phyloP scores from a whole-genome alignment of 2,888 invertebrate species.

The Sylvicola cinctus region DNA sequence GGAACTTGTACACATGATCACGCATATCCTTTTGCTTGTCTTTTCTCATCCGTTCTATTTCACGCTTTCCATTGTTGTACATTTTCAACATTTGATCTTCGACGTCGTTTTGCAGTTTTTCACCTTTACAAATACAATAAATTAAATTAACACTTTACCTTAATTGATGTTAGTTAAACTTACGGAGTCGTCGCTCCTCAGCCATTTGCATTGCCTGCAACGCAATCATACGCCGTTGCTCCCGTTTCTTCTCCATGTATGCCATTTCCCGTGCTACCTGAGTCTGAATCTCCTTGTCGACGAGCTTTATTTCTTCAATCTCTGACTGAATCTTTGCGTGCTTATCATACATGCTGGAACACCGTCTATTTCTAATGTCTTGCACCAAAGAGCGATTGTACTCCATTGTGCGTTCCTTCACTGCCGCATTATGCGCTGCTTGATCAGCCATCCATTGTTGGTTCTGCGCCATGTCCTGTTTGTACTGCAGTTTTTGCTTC shows the following conservation, averaged over 20 bases:
- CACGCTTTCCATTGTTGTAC: slow-evolving; percentile 25
- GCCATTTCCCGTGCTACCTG: slow-evolving; percentile 20
- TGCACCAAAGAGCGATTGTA: too few relatives aligned
- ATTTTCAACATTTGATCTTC: slow-evolving; percentile 20
- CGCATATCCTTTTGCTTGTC: slow-evolving; percentile 22
- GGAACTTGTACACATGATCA: slow-evolving; percentile 23
- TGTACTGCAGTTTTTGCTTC: too few relatives aligned
- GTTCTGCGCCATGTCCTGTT: too few relatives aligned
- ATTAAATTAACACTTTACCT: too few relatives aligned
- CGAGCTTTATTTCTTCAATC: slow-evolving; percentile 11
- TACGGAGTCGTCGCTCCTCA: slow-evolving; percentile 15
- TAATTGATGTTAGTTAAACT: too few relatives aligned
- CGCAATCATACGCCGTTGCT: slow-evolving; percentile 14
- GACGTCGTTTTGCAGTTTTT: slow-evolving; percentile 8
- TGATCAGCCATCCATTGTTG: too few relatives aligned
- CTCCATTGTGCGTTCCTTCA: too few relatives aligned
- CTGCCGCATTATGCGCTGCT: too few relatives aligned
- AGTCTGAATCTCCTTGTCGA: slow-evolving; percentile 17
- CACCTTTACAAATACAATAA: too few relatives aligned
- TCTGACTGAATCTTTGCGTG: slow-evolving; percentile 12
- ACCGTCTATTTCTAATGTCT: too few relatives aligned
- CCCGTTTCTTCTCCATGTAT: slow-evolving; percentile 13
- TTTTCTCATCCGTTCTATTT: slow-evolving; percentile 23
- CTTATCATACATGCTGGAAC: too few relatives aligned
- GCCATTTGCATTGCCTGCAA: slow-evolving; percentile 18